Evolutionary conservation across 2,888 invertebrate species (phyloP).

Genomic region (Thumatha senex): DNA sequence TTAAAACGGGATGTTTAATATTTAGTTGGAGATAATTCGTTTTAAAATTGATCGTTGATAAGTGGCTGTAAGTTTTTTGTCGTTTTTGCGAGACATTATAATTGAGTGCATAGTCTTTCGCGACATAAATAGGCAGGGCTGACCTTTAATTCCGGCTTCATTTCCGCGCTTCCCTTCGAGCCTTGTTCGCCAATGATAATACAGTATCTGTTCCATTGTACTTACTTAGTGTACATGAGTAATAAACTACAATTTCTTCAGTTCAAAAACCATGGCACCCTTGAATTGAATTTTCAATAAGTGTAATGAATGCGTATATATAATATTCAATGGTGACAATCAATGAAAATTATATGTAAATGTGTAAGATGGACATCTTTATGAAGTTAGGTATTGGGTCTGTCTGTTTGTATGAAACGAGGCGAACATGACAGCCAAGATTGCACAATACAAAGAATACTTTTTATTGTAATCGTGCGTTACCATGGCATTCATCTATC

Average conservation of each 20-base stretch:
- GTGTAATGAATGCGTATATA: not conserved
- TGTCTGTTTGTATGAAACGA: slow-evolving; percentile 7
- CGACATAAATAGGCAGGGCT: slow-evolving; percentile 24
- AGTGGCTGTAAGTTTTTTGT: slow-evolving; percentile 51
- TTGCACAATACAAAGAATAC: slow-evolving; percentile 55
- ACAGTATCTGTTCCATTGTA: not conserved
- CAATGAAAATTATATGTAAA: not conserved
- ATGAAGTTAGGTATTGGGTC: slow-evolving; percentile 39
- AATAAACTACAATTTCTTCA: not conserved
- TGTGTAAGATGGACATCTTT: not conserved
- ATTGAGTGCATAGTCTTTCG: slow-evolving; percentile 35
- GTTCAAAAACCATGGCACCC: too few relatives aligned
- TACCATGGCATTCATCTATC: slow-evolving; percentile 59
- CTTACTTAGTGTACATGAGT: too few relatives aligned
- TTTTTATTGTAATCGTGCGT: slow-evolving; percentile 58
- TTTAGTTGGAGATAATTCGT: slow-evolving; percentile 55
- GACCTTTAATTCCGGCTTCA: slow-evolving; percentile 43
- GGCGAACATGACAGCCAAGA: slow-evolving; percentile 28
- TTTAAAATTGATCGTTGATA: slow-evolving; percentile 56
- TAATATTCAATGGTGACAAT: not conserved
- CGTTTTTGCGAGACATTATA: slow-evolving; percentile 30
- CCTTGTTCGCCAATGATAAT: slow-evolving; percentile 30
- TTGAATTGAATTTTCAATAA: not conserved
- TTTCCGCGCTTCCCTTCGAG: slow-evolving; percentile 48
- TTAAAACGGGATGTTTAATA: slow-evolving; percentile 35